Conservation (phyloP, 2,797 vertebrate genomes). For the Dendrocincla tyrannina region DNA sequence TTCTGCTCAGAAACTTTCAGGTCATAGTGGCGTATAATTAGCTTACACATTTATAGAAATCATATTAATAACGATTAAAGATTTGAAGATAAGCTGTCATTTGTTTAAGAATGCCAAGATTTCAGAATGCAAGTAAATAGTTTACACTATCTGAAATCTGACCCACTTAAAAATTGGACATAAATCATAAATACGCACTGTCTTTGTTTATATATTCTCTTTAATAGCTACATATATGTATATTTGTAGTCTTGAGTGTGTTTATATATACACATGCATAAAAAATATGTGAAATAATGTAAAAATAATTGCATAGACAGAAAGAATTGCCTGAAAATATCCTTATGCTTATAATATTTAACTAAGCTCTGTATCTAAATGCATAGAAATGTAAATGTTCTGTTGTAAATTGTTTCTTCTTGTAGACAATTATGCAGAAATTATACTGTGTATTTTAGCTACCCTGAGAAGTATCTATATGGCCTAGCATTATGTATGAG, state of each 20-base stretch:
- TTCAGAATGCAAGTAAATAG: not conserved
- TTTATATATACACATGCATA: not conserved
- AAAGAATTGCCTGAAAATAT: not conserved
- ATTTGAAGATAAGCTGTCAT: not conserved
- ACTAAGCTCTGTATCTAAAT: not conserved
- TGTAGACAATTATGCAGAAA: not conserved
- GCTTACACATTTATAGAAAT: not conserved
- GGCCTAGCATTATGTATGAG: not conserved
- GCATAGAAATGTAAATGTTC: not conserved
- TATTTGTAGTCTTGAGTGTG: not conserved
- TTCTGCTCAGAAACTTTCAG: not conserved
- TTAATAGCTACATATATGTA: not conserved
- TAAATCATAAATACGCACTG: not conserved
- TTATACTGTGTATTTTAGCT: not conserved
- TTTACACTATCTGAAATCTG: not conserved
- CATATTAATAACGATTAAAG: not conserved
- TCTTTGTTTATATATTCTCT: not conserved
- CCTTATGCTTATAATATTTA: not conserved
- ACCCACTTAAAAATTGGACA: not conserved
- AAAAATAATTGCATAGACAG: not conserved
- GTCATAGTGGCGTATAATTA: not conserved
- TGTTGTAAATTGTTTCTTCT: not conserved
- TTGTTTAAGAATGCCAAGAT: not conserved
- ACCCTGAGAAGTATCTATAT: not conserved
- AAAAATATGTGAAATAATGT: not conserved